A percentile compares a stretch with the other conserved stretches of the same genome.
Conservation (phyloP, 2,888 invertebrate species). For the Sycophila texana region DNA sequence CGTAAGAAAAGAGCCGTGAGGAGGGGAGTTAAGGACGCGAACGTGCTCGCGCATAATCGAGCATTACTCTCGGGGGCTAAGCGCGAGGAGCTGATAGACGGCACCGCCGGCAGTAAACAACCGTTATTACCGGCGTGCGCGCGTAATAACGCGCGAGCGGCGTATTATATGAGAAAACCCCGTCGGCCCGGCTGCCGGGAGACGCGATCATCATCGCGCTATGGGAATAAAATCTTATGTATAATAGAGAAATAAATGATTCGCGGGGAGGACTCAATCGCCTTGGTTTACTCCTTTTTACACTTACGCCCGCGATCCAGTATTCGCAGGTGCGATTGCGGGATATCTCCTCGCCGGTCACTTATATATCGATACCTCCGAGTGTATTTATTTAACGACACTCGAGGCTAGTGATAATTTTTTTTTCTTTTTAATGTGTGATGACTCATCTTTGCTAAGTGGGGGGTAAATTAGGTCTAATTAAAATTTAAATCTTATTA, state of each 20-base stretch:
- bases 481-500: no score
- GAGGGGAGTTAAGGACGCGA: slow-evolving; percentile 42
- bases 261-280: slow-evolving; percentile 26
- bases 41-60: slow-evolving; percentile 56
- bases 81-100: slow-evolving; percentile 46
- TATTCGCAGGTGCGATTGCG: background rate
- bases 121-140: slow-evolving; percentile 48
- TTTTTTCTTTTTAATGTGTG: no score
- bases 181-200: background rate
- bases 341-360: no score
- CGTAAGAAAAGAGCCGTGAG: slow-evolving; percentile 5
- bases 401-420: no score
- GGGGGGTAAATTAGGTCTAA: no score
- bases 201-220: slow-evolving; percentile 30
- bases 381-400: no score
- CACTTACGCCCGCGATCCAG: background rate
- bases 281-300: background rate
- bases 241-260: slow-evolving; percentile 53
- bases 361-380: no score
- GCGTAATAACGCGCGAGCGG: slow-evolving; percentile 25
- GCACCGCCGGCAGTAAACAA: slow-evolving; percentile 50
- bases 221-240: slow-evolving; percentile 46
- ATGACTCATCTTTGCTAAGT: no score
- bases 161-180: slow-evolving; percentile 27
- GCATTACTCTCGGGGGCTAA: slow-evolving; percentile 40